phyloP scores from a whole-genome alignment of 2,113 vertebrate genomes.

The Hemichromis elongatus region DNA sequence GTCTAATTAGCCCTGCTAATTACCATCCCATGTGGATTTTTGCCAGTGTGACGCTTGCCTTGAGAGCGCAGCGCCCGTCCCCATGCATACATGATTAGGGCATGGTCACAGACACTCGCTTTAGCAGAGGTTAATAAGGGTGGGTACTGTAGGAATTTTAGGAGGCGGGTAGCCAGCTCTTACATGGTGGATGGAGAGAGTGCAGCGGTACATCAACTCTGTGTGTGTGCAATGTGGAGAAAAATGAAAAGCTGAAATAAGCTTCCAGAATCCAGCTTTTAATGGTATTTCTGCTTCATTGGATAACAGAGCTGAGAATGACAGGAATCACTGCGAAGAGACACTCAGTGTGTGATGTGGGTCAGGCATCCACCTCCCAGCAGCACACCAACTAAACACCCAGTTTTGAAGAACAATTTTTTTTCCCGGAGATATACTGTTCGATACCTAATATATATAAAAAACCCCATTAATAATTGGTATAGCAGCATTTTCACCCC shows the following conservation, averaged over 20 bases:
- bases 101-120: slow-evolving; percentile 3
- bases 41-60: slow-evolving; percentile 10
- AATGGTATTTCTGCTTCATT: slow-evolving; percentile 44
- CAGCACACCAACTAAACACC: not conserved
- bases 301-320: slow-evolving; percentile 8
- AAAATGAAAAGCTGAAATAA: slow-evolving; percentile 37
- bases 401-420: not conserved
- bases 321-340: not conserved
- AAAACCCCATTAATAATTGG: not conserved
- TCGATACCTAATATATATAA: not conserved
- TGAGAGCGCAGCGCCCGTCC: not conserved
- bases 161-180: slow-evolving; percentile 14
- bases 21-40: slow-evolving; percentile 22
- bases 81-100: slow-evolving; percentile 36
- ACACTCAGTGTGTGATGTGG: not conserved
- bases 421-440: not conserved
- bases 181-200: not conserved
- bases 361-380: not conserved
- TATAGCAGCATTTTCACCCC: not conserved
- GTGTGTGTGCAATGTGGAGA: not conserved
- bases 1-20: slow-evolving; percentile 50
- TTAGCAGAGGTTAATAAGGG: slow-evolving; percentile 47
- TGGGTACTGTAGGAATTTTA: not conserved
- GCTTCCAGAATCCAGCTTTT: slow-evolving; percentile 28
- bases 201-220: not conserved